Evolutionary conservation across 53 echinoderm and acorn worm species (phyloP).

Genomic region (Holothuria scabra): DNA sequence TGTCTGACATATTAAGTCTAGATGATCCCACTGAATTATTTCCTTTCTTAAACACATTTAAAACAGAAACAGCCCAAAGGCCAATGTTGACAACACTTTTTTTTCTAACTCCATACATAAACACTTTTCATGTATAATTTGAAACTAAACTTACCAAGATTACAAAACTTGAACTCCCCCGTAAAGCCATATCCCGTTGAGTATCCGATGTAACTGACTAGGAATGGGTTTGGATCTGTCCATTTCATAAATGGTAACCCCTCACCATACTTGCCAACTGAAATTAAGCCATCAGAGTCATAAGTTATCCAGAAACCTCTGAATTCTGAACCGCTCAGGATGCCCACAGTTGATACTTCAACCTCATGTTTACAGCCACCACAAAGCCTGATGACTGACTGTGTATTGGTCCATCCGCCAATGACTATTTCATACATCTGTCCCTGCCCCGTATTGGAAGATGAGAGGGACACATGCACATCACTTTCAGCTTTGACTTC

Average conservation of each 20-base stretch:
- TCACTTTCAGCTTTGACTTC: constrained; percentile 51
- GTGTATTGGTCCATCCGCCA: constrained; percentile 47
- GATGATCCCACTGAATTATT: no score
- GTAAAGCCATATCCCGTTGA: constrained; percentile 19
- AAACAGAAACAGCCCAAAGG: no score
- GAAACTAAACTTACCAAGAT: constrained; percentile 39
- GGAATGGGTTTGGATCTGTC: constrained; percentile 40
- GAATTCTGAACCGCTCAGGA: constrained; percentile 40
- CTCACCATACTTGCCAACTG: constrained; percentile 39
- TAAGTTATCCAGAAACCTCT: constrained; percentile 53
- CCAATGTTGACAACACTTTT: no score
- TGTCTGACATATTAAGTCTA: no score
- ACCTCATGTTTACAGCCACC: not conserved
- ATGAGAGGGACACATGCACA: constrained; percentile 42
- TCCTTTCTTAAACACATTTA: no score
- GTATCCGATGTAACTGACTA: constrained; percentile 45
- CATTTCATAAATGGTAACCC: constrained; percentile 40
- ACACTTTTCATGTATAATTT: not conserved
- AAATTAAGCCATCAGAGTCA: constrained; percentile 35
- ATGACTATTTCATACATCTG: constrained; percentile 56
- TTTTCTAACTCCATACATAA: no score
- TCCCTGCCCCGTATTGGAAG: not conserved
- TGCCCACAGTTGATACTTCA: constrained; percentile 7
- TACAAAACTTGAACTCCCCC: constrained; percentile 48
- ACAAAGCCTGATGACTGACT: constrained; percentile 46